Conservation (phyloP, 1,140 invertebrate genomes). For the Ylistrum balloti region DNA sequence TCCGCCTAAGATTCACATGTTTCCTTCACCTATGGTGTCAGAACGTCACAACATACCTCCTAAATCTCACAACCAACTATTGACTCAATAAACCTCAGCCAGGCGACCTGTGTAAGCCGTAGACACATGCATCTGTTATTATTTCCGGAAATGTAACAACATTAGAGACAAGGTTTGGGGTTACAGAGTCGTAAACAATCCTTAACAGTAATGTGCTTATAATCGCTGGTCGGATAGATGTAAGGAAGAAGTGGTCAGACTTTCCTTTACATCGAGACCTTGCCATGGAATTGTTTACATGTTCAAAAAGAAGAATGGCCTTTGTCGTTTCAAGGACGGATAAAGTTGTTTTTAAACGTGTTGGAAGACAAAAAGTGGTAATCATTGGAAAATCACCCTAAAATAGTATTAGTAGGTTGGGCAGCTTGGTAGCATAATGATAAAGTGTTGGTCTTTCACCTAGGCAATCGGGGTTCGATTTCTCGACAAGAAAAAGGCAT, state of each 20-base stretch:
- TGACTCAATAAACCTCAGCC: no score
- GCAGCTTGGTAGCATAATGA: no score
- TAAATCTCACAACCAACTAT: constrained; percentile 12
- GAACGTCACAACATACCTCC: constrained; percentile 10
- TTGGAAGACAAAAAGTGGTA: no score
- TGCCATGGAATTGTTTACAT: background rate
- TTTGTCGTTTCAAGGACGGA: no score
- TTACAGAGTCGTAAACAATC: background rate
- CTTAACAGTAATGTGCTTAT: background rate
- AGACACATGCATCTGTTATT: constrained; percentile 19
- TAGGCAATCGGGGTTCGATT: no score
- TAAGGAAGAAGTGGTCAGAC: background rate
- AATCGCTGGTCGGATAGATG: background rate
- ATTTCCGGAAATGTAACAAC: background rate
- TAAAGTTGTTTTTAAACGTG: no score
- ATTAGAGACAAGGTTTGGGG: background rate
- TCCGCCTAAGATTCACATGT: background rate
- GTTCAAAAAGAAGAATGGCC: no score
- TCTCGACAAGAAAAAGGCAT: no score
- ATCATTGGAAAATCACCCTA: no score
- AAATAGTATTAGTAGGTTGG: no score
- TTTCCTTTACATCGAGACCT: background rate
- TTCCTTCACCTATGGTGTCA: background rate
- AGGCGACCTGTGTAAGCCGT: background rate
- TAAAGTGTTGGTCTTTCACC: no score